Conservation (phyloP, 64 coral and sea anemone species). For the Montipora foliosa region DNA sequence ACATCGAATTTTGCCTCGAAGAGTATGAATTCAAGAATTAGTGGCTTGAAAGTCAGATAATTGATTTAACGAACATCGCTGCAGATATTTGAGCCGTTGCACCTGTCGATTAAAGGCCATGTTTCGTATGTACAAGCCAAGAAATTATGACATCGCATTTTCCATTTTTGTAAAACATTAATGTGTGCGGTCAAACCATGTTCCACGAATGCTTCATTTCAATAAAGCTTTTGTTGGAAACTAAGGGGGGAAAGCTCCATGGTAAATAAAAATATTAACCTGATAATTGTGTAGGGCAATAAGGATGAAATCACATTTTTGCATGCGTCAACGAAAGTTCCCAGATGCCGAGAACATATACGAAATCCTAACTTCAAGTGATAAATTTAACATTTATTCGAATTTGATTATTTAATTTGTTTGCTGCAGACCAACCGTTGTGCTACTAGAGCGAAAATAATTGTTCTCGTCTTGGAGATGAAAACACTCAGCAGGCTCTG, state of each 20-base stretch:
- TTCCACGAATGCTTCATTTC: background rate
- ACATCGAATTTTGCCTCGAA: too few relatives aligned
- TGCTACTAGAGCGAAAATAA: conserved; percentile 17
- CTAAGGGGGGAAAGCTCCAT: background rate
- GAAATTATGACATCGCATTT: conserved; percentile 7
- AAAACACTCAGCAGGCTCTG: conserved; percentile 41
- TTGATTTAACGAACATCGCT: too few relatives aligned
- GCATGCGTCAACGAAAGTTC: background rate
- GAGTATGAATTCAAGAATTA: too few relatives aligned
- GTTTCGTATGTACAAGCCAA: background rate
- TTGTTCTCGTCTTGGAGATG: background rate
- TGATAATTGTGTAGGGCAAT: background rate
- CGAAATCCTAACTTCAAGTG: background rate
- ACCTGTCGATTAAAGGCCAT: background rate
- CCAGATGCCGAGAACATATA: background rate
- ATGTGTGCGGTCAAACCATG: conserved; percentile 1
- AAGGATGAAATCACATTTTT: background rate
- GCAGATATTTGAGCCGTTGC: too few relatives aligned
- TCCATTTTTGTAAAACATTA: conserved; percentile 11
- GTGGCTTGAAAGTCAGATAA: background rate
- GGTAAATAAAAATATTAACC: background rate
- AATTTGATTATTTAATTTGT: conserved; percentile 60
- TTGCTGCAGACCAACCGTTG: conserved; percentile 30
- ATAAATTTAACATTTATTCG: conserved; percentile 42
- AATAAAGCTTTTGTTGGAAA: background rate